A percentile compares a stretch with the other conserved stretches of the same genome.
phyloP scores from a whole-genome alignment of 2,888 invertebrate species.

The Drosophila algonquin region DNA sequence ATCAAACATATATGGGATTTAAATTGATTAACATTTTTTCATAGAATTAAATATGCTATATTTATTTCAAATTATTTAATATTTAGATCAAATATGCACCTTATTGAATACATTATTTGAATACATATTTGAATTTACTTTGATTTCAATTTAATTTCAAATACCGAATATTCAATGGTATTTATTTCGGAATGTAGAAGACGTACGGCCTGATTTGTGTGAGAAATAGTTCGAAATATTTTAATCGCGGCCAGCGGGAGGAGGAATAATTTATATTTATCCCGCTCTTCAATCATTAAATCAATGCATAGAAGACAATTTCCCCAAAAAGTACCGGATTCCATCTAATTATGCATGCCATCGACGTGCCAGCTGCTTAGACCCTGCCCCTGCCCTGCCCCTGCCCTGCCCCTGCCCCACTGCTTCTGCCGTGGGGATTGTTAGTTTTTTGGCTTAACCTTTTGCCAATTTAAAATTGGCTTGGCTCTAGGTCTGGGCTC shows the following conservation, averaged over 20 bases:
- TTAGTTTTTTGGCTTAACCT: conserved; percentile 77
- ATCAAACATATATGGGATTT: too few species aligned
- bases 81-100: too few species aligned
- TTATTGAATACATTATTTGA: too few species aligned
- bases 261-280: not conserved
- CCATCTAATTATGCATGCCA: conserved; percentile 72
- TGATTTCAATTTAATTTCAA: too few species aligned
- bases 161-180: too few species aligned
- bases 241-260: not conserved
- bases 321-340: conserved; percentile 37
- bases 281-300: conserved; percentile 32
- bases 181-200: too few species aligned
- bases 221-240: not conserved
- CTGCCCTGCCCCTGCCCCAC: not conserved
- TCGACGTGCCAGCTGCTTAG: conserved; percentile 52
- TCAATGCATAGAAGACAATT: conserved; percentile 56
- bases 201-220: not conserved
- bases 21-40: too few species aligned
- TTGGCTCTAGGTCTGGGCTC: not conserved
- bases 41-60: too few species aligned
- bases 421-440: conserved; percentile 42
- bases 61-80: too few species aligned
- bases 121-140: too few species aligned
- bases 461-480: conserved; percentile 77
- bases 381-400: not conserved